These are phyloP conservation scores for Dasysyrphus tricinctus DNA, from an alignment of 2,888 invertebrate genomes.

Conservation along the genomic window DNA sequence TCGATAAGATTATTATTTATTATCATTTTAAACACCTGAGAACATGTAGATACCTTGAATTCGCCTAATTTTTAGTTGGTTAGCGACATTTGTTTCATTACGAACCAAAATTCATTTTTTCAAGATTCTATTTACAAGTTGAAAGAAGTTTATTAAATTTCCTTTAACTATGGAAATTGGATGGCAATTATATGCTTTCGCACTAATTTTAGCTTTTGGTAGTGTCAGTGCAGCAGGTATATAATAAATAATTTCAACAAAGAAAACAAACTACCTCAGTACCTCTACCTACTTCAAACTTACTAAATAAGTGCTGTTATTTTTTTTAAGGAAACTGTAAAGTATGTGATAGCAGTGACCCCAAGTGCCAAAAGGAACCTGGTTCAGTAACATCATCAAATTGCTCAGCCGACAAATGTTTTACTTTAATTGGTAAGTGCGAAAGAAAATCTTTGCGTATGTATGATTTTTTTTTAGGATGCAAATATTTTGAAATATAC, in stretches of 20 bases:
- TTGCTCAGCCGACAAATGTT: conserved; percentile 25
- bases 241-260: not conserved
- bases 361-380: not conserved
- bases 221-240: conserved; percentile 23
- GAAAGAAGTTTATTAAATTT: not conserved
- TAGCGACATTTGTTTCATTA: conserved; percentile 9
- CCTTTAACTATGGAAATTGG: conserved; percentile 30
- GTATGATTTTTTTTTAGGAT: too few species aligned
- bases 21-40: conserved; percentile 35
- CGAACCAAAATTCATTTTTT: not conserved
- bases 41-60: conserved; percentile 34
- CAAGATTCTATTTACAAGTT: too few species aligned
- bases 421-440: conserved; percentile 52
- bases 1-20: conserved; percentile 38
- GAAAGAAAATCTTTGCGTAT: not conserved
- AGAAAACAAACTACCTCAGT: not conserved
- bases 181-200: conserved; percentile 26
- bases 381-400: not conserved
- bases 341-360: conserved; percentile 17
- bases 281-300: too few species aligned
- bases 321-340: conserved; percentile 34
- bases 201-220: conserved; percentile 32
- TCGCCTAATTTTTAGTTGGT: conserved; percentile 36
- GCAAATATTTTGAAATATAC: too few species aligned
- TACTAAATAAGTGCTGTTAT: not conserved